Percentiles rank a stretch among this genome's conserved stretches.
phyloP scores from a whole-genome alignment of 2,888 invertebrate genomes.

The Chironomus tentans region DNA sequence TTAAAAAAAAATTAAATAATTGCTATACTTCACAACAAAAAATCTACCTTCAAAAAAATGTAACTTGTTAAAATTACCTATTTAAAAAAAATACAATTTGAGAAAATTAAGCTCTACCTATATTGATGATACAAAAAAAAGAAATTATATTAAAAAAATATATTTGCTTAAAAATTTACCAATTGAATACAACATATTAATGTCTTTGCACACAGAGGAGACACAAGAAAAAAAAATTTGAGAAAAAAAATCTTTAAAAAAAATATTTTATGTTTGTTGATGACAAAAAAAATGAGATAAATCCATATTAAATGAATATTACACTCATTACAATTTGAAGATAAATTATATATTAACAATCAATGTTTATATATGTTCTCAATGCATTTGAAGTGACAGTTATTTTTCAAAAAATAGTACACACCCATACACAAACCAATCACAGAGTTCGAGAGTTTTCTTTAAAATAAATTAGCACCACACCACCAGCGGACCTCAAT shows the following conservation, averaged over 20 bases:
- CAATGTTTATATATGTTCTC: too few species aligned
- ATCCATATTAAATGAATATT: too few species aligned
- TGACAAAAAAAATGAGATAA: background rate
- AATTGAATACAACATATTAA: conserved; percentile 12
- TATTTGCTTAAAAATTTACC: conserved; percentile 26
- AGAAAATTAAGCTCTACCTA: conserved; percentile 8
- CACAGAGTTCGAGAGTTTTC: background rate
- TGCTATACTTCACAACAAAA: conserved; percentile 22
- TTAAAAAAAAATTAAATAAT: conserved; percentile 12
- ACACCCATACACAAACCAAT: background rate
- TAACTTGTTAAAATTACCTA: conserved; percentile 10
- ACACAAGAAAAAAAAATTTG: background rate
- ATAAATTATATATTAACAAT: too few species aligned
- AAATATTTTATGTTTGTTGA: conserved; percentile 4
- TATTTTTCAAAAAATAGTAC: too few species aligned
- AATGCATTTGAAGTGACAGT: too few species aligned
- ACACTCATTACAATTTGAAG: too few species aligned
- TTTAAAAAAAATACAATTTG: background rate
- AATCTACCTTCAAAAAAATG: conserved; percentile 21
- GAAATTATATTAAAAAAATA: conserved; percentile 21
- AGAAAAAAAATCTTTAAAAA: background rate
- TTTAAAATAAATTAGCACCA: background rate
- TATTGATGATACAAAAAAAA: background rate
- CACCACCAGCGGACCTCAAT: too few species aligned
- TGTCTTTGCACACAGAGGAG: background rate